These are phyloP conservation scores for Crocallis elinguaria DNA, from an alignment of 2,888 invertebrate species.

Conservation along the genomic window DNA sequence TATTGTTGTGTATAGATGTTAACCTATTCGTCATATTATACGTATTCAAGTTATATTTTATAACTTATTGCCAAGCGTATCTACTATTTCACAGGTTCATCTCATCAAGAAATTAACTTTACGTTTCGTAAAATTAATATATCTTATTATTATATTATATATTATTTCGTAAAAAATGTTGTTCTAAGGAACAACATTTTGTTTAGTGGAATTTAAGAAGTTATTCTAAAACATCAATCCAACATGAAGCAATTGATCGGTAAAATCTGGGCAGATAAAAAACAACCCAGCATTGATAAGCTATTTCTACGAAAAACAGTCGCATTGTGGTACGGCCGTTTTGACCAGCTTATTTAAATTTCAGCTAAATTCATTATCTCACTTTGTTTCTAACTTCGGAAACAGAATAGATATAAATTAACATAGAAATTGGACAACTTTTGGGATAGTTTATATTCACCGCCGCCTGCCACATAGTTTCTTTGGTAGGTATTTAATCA, in stretches of 20 bases:
- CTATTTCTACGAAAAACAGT: constrained; percentile 23
- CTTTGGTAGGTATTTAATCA: constrained; percentile 54
- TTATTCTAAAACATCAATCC: not conserved
- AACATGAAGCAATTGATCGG: not conserved
- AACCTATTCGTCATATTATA: no score
- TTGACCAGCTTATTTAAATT: constrained; percentile 27
- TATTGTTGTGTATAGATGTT: no score
- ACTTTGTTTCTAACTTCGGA: constrained; percentile 44
- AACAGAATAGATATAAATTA: constrained; percentile 56
- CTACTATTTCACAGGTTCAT: no score
- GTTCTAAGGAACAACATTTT: no score
- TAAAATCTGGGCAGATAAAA: constrained; percentile 13
- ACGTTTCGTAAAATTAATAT: no score
- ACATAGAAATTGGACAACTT: constrained; percentile 60
- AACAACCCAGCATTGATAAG: not conserved
- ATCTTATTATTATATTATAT: no score
- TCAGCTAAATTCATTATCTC: constrained; percentile 27
- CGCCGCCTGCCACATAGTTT: constrained; percentile 54
- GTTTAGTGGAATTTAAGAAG: no score
- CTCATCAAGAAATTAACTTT: no score
- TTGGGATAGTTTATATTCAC: constrained; percentile 51
- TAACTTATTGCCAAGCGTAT: no score
- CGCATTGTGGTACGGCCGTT: constrained; percentile 5
- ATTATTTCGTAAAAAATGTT: no score
- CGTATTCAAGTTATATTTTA: no score